Evolutionary conservation across 2,113 vertebrate genomes (phyloP), one percentile per base, ranked within the genome.

Genomic region (Choloepus hoffmanni): DNA sequence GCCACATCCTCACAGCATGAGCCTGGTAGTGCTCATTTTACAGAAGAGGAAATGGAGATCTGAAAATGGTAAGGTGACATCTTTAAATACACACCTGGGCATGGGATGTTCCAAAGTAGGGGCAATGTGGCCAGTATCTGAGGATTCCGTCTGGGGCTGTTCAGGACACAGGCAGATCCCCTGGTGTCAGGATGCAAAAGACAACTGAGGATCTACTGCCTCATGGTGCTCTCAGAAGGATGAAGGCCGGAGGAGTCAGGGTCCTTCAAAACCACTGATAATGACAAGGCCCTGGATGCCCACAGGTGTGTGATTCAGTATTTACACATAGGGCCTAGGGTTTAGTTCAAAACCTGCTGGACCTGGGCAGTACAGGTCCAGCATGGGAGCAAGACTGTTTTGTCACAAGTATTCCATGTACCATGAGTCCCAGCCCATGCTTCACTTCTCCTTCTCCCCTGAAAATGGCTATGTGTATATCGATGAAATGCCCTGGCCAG

Each of bases 41-140:
- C 30, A 92, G 79, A 82, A 82, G 67, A 90, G 23, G 45, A 90
- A 24, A 82, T 90, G 33, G 63, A 68, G 81, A 78, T 62, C 48
- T 62, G 63, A 67, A 33, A 2, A 85, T n/a, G 68, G 48, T 11
- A 48, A 72, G 36, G 33, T 45, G 26, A 45, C 43, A 45, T 45
- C 43, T 45, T 45, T 45, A 45, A 45, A 45, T 45, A 45, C 43
- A 45, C 43, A 45, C 43, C 33, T 91, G 91, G 15, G 24, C 58
- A 40, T n/a, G 79, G 19, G 33, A 87, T 28, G 23, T 89, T 77
- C 73, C 5, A 92, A 60, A 85, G 24, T 18, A 36, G 30, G 84
- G 40, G 7, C 43, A 55, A 84, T 0, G 0, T 13, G 48, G 45
- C 40, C 53, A 77, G 43, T 67, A 70, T 33, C 53, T 12, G 13